phyloP scores from a whole-genome alignment of 1,140 invertebrate genomes.

The Trichonephila clavata region DNA sequence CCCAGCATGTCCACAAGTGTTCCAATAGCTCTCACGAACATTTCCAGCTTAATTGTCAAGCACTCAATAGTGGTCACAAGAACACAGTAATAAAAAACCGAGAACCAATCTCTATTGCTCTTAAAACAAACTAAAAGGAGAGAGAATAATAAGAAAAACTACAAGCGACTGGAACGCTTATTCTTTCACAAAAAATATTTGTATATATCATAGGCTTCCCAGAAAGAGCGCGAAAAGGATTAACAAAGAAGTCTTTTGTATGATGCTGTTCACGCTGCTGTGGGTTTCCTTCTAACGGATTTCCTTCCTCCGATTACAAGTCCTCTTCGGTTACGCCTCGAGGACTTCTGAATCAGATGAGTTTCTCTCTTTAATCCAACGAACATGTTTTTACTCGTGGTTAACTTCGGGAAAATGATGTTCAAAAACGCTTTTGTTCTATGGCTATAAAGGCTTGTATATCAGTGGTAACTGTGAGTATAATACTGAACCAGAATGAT shows the following conservation, averaged over 20 bases:
- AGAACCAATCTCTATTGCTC: neutral
- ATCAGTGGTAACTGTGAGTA: too few species aligned
- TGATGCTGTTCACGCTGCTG: neutral
- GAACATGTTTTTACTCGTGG: neutral
- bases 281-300: conserved; percentile 48
- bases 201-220: conserved; percentile 25
- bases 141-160: neutral
- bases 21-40: neutral
- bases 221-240: conserved; percentile 50
- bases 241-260: conserved; percentile 49
- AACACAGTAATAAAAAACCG: neutral
- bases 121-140: neutral
- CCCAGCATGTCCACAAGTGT: neutral
- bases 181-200: conserved; percentile 30
- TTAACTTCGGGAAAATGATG: neutral
- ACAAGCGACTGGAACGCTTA: neutral
- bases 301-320: conserved; percentile 49
- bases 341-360: conserved; percentile 55
- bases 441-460: neutral
- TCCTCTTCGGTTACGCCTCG: neutral
- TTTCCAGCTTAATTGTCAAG: neutral
- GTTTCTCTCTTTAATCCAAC: neutral
- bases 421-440: neutral
- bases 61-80: neutral
- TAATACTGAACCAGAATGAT: too few species aligned